phyloP scores from a whole-genome alignment of 1,140 invertebrate species.

The Atta colombica region DNA sequence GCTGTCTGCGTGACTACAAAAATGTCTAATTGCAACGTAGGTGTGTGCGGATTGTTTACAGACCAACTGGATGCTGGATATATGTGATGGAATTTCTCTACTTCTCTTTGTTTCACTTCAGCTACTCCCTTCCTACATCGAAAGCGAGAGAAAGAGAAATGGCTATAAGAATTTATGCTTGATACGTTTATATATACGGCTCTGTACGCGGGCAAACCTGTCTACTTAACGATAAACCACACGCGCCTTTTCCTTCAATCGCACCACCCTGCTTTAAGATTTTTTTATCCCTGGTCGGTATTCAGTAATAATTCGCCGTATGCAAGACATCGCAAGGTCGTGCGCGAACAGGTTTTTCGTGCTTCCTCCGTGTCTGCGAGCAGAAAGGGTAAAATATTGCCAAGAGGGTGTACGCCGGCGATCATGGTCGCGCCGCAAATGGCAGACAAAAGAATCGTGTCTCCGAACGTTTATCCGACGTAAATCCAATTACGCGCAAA shows the following conservation, averaged over 20 bases:
- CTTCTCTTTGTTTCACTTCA: conserved; percentile 6
- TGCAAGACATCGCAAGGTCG: conserved; percentile 49
- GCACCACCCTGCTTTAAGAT: conserved; percentile 42
- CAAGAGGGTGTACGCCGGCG: conserved; percentile 6
- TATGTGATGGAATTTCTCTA: conserved; percentile 37
- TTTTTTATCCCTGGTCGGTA: conserved; percentile 54
- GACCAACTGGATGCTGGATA: background rate
- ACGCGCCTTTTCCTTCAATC: conserved; percentile 9
- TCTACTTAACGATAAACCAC: conserved; percentile 70
- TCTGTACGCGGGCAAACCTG: conserved; percentile 66
- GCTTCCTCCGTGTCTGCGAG: conserved; percentile 9
- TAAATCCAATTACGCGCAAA: conserved; percentile 48
- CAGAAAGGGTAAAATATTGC: conserved; percentile 60
- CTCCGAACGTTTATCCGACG: conserved; percentile 6
- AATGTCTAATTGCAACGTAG: conserved; percentile 75
- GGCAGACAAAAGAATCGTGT: conserved; percentile 53
- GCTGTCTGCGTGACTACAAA: conserved; percentile 55
- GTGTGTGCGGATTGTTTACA: conserved; percentile 43
- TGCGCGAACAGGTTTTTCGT: conserved; percentile 31
- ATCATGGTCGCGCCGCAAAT: conserved; percentile 22
- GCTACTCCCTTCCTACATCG: too few species aligned
- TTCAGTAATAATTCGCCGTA: conserved; percentile 59
- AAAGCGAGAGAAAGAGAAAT: background rate
- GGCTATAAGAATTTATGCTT: conserved; percentile 64
- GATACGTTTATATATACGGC: conserved; percentile 63